Percentiles rank a stretch among this genome's conserved stretches.
These are phyloP conservation scores for Galemys pyrenaicus DNA, from an alignment of 2,113 vertebrate species.

Conservation along the genomic window DNA sequence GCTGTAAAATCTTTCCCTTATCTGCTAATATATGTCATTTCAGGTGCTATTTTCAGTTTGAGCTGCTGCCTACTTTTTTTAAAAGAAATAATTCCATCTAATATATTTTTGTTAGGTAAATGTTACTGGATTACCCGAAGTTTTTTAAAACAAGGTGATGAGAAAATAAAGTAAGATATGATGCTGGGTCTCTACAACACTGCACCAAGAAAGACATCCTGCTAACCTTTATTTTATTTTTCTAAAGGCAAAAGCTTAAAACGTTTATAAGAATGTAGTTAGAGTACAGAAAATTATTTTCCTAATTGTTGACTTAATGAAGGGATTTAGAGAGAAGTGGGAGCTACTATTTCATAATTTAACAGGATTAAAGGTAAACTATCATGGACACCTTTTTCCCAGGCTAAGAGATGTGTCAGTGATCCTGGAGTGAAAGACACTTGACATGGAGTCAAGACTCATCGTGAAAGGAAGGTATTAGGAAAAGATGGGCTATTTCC, in stretches of 20 bases:
- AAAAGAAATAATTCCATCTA: neutral
- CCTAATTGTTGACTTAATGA: conserved; percentile 4
- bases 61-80: neutral
- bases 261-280: neutral
- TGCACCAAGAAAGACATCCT: neutral
- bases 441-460: neutral
- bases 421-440: neutral
- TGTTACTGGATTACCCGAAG: neutral
- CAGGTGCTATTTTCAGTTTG: neutral
- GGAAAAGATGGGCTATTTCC: neutral
- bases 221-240: conserved; percentile 2
- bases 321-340: conserved; percentile 26
- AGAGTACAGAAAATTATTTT: conserved; percentile 5
- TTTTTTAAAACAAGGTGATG: neutral
- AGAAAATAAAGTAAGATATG: neutral
- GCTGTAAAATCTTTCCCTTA: neutral
- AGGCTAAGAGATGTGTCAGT: neutral
- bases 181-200: neutral
- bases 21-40: neutral
- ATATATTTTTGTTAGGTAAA: neutral
- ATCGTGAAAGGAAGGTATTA: neutral
- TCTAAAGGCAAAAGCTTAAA: neutral
- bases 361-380: conserved; percentile 18
- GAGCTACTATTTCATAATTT: conserved; percentile 19
- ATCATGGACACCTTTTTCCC: conserved; percentile 16